Conservation (phyloP, 2,797 vertebrate genomes). For the Coracias cyanogaster region DNA sequence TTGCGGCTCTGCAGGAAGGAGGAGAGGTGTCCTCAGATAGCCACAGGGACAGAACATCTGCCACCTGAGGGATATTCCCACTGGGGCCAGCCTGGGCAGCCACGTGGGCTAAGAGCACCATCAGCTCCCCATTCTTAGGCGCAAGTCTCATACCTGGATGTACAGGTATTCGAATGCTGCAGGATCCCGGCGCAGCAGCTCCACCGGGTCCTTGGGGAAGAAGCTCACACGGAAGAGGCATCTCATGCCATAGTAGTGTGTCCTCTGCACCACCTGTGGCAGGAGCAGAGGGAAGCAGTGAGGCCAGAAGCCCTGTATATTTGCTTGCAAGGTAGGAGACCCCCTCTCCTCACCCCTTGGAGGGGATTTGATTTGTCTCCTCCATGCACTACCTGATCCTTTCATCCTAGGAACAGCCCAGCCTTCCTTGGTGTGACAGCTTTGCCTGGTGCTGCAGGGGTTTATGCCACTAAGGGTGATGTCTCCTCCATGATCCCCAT, state of each 20-base stretch:
- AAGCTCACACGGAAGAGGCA: constrained; percentile 98
- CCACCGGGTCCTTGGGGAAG: constrained; percentile 97
- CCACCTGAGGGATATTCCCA: neutral
- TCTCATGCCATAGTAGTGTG: constrained; percentile 98
- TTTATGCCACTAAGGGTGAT: neutral
- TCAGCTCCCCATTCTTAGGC: neutral
- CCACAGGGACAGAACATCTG: neutral
- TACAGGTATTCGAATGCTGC: constrained; percentile 99
- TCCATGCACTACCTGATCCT: neutral
- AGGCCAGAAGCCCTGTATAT: neutral
- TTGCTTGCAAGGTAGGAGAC: neutral
- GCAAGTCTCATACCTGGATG: constrained; percentile 87
- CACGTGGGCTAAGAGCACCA: fast-evolving
- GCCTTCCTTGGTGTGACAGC: neutral
- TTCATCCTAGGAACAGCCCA: neutral
- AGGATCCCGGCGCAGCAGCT: constrained; percentile 92
- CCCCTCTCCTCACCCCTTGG: neutral
- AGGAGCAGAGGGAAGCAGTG: neutral
- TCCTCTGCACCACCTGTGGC: constrained; percentile 95
- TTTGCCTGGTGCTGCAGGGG: neutral
- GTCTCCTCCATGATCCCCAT: fast-evolving
- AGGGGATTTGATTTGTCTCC: neutral
- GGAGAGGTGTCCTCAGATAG: neutral
- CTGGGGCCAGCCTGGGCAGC: neutral
- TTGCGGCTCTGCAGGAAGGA: constrained; percentile 90